These are phyloP conservation scores for Nothocercus julius DNA, from an alignment of 2,113 vertebrate species.

Conservation along the genomic window DNA sequence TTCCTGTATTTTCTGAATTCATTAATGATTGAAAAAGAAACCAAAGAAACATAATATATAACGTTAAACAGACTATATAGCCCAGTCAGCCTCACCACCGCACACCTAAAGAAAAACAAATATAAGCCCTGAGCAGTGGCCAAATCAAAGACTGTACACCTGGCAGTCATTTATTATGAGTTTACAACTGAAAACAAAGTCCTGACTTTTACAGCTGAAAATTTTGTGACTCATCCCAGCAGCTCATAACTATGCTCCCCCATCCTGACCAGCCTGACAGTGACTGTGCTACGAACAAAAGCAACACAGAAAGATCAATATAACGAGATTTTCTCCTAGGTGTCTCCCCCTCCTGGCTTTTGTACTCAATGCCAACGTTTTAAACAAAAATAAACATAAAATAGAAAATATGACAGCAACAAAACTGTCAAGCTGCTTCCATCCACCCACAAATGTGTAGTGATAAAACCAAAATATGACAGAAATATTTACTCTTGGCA, in stretches of 20 bases:
- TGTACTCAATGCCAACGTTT: constrained; percentile 45
- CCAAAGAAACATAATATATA: not conserved
- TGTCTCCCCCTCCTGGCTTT: constrained; percentile 49
- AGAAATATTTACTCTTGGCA: constrained; percentile 70
- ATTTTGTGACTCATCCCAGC: not conserved
- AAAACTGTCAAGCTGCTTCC: constrained; percentile 52
- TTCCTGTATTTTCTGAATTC: constrained; percentile 38
- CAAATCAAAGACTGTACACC: constrained; percentile 69
- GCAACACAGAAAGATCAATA: not conserved
- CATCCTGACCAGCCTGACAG: not conserved
- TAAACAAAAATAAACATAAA: constrained; percentile 52
- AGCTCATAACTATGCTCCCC: not conserved
- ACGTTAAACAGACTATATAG: not conserved
- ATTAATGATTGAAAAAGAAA: not conserved
- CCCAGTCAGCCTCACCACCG: not conserved
- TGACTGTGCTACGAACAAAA: constrained; percentile 10
- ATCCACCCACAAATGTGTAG: not conserved
- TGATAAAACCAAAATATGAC: constrained; percentile 66
- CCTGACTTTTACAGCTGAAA: constrained; percentile 62
- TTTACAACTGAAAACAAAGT: constrained; percentile 67
- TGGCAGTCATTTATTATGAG: constrained; percentile 69
- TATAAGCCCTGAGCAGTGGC: constrained; percentile 35
- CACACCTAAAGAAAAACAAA: constrained; percentile 64
- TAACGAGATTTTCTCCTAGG: constrained; percentile 11
- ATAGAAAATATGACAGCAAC: constrained; percentile 33